These are phyloP conservation scores for Pomatorhinus ruficollis DNA, from an alignment of 2,113 vertebrate genomes.

Conservation along the genomic window DNA sequence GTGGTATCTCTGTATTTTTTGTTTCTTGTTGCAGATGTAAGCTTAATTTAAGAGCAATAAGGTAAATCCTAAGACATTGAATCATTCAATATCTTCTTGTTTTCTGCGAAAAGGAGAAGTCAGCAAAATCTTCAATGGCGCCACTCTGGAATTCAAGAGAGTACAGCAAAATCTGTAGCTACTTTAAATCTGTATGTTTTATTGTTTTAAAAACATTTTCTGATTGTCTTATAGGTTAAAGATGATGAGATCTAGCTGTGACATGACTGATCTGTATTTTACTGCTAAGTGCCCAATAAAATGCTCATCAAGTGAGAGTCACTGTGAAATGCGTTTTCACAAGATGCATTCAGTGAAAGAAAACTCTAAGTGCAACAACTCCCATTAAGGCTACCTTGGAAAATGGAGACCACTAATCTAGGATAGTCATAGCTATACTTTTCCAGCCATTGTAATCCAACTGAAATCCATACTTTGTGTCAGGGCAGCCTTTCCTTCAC, in stretches of 20 bases:
- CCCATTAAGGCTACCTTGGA: neutral
- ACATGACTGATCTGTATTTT: neutral
- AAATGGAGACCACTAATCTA: neutral
- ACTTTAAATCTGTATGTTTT: neutral
- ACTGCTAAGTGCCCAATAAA: neutral
- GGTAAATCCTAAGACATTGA: neutral
- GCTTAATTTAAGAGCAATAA: neutral
- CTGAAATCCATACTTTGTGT: neutral
- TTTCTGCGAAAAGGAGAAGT: neutral
- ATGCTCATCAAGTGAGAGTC: neutral
- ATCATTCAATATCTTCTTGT: neutral
- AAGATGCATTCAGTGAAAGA: neutral
- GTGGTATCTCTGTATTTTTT: neutral
- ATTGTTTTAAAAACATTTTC: neutral
- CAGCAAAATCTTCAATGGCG: neutral
- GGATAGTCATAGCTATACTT: neutral
- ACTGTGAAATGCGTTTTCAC: neutral
- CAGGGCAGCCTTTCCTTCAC: neutral
- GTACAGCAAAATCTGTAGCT: neutral
- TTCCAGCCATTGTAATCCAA: neutral
- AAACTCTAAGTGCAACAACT: neutral
- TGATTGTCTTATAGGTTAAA: neutral
- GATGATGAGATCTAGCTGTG: neutral
- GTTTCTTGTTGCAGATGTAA: neutral
- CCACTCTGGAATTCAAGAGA: neutral